Conservation (phyloP, 2,113 vertebrate genomes). For the Apaloderma vittatum region DNA sequence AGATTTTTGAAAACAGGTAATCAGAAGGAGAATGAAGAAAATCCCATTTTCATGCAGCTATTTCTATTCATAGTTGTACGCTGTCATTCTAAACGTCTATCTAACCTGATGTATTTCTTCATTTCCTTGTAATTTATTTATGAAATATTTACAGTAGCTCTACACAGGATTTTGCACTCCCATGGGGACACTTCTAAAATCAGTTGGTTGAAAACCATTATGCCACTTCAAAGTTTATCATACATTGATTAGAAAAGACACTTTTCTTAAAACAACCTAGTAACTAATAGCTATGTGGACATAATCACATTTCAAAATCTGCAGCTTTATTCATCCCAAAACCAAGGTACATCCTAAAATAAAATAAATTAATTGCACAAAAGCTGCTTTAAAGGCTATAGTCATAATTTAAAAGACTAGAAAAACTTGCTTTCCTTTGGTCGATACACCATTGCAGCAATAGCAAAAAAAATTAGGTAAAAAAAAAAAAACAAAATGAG, state of each 20-base stretch:
- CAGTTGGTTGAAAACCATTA: not conserved
- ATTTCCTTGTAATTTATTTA: not conserved
- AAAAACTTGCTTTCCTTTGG: not conserved
- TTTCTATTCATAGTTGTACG: not conserved
- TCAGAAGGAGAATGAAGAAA: not conserved
- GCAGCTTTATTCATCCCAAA: not conserved
- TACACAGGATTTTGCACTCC: not conserved
- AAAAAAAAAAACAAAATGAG: fast-evolving
- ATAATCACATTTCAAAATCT: not conserved
- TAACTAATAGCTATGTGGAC: not conserved
- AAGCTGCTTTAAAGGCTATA: not conserved
- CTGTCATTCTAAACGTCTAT: not conserved
- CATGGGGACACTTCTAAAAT: not conserved
- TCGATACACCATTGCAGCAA: not conserved
- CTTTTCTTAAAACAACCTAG: not conserved
- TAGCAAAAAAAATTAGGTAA: not conserved
- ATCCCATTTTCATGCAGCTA: not conserved
- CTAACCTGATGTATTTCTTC: not conserved
- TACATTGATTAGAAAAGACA: not conserved
- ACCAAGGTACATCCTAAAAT: not conserved
- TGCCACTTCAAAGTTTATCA: not conserved
- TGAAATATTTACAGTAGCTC: not conserved
- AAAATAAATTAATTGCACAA: not conserved
- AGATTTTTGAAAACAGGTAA: not conserved
- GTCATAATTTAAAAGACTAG: not conserved